Conservation (phyloP, 2,888 invertebrate genomes). For the Calephelis perditalis region DNA sequence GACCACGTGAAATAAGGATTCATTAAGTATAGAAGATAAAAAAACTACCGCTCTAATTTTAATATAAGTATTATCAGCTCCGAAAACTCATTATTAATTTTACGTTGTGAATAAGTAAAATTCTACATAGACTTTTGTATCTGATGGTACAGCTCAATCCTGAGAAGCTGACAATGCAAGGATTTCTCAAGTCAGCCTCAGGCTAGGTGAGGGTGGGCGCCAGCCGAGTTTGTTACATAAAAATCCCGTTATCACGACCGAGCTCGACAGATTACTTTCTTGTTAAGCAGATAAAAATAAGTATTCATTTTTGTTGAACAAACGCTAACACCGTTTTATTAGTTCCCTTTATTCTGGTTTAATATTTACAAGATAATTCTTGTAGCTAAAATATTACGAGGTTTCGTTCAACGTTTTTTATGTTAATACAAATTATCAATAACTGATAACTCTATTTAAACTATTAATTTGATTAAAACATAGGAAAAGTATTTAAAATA, state of each 20-base stretch:
- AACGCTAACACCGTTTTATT: slow-evolving; percentile 51
- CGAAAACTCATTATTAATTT: too few species aligned
- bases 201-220: slow-evolving; percentile 76
- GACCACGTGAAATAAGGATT: too few species aligned
- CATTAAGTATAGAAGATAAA: too few species aligned
- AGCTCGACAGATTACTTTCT: slow-evolving; percentile 76
- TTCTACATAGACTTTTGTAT: slow-evolving; percentile 30
- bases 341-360: slow-evolving; percentile 4
- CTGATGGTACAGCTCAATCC: slow-evolving; percentile 53
- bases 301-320: slow-evolving; percentile 66
- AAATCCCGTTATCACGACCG: slow-evolving; percentile 74
- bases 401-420: too few species aligned
- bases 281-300: slow-evolving; percentile 76
- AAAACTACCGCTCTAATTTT: slow-evolving; percentile 59
- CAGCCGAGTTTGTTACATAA: slow-evolving; percentile 74
- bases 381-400: not conserved
- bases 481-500: too few species aligned
- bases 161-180: slow-evolving; percentile 69
- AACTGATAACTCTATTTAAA: too few species aligned
- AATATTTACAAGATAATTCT: not conserved
- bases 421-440: too few species aligned
- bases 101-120: too few species aligned
- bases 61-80: slow-evolving; percentile 59
- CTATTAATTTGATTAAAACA: too few species aligned
- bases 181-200: slow-evolving; percentile 65